Percentiles rank a stretch among this genome's conserved stretches.
phyloP scores from a whole-genome alignment of 2,113 vertebrate species.

The Elgaria multicarinata region DNA sequence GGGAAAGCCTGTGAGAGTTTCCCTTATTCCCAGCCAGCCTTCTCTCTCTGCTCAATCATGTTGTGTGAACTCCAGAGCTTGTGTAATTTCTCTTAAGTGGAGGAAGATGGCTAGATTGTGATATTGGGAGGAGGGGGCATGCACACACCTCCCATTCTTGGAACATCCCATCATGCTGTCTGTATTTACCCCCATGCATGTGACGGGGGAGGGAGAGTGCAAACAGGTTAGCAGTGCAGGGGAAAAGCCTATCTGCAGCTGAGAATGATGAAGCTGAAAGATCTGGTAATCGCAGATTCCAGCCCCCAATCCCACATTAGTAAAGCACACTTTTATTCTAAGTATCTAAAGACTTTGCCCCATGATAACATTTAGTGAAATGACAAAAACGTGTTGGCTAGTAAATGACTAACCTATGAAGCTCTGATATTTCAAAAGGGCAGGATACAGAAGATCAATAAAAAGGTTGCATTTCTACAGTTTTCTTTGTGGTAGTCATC shows the following conservation, averaged over 20 bases:
- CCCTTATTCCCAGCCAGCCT: neutral
- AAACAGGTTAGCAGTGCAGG: neutral
- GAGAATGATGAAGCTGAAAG: neutral
- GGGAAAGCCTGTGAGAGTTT: neutral
- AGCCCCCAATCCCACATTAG: neutral
- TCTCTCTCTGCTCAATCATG: neutral
- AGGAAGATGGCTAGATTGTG: neutral
- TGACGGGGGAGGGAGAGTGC: neutral
- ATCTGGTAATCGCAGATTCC: neutral
- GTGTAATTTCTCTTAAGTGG: neutral
- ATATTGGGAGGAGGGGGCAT: neutral
- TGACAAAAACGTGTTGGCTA: constrained; percentile 41
- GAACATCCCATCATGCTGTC: neutral
- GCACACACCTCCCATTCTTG: neutral
- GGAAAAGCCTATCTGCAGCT: neutral
- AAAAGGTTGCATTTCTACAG: neutral
- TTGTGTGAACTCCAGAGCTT: neutral
- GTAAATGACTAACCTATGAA: constrained; percentile 64
- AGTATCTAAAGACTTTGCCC: constrained; percentile 62
- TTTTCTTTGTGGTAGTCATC: neutral
- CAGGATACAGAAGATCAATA: neutral
- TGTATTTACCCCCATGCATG: neutral
- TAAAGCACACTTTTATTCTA: constrained; percentile 16
- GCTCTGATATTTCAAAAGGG: neutral
- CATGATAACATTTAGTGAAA: neutral